Evolutionary conservation across 2,888 invertebrate species (phyloP).

Genomic region (Zaprionus lineosus): DNA sequence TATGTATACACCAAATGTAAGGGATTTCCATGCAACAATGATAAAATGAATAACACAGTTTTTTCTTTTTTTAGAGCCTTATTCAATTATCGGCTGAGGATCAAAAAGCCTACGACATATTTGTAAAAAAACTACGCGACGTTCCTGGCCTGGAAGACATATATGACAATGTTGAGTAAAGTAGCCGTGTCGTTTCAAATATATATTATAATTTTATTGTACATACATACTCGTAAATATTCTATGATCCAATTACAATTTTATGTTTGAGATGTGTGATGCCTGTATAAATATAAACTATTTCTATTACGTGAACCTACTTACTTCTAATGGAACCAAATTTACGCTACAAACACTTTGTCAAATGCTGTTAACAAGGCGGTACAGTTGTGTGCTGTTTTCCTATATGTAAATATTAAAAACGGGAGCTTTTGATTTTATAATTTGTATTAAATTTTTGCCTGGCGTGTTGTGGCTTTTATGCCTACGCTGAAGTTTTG

Average conservation of each 20-base stretch:
- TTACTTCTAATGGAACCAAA: slow-evolving; percentile 47
- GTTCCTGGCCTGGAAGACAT: slow-evolving; percentile 85
- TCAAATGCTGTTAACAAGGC: slow-evolving; percentile 53
- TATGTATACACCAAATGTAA: slow-evolving; percentile 76
- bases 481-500: background rate
- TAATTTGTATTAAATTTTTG: background rate
- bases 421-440: slow-evolving; percentile 1
- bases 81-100: slow-evolving; percentile 84
- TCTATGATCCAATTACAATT: slow-evolving; percentile 37
- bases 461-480: no score
- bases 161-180: slow-evolving; percentile 84
- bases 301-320: slow-evolving; percentile 32
- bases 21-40: background rate
- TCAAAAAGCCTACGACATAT: slow-evolving; percentile 82
- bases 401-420: slow-evolving; percentile 2
- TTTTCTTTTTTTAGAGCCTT: slow-evolving; percentile 79
- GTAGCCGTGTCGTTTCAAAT: background rate
- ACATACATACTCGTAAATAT: slow-evolving; percentile 38
- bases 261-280: slow-evolving; percentile 12
- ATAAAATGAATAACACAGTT: background rate
- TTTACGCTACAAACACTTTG: slow-evolving; percentile 36
- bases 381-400: slow-evolving; percentile 11
- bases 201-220: slow-evolving; percentile 35
- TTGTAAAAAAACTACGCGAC: slow-evolving; percentile 84
- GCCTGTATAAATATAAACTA: slow-evolving; percentile 32